phyloP scores from a whole-genome alignment of 2,797 vertebrate genomes.

The Alcedo quadribrachys region DNA sequence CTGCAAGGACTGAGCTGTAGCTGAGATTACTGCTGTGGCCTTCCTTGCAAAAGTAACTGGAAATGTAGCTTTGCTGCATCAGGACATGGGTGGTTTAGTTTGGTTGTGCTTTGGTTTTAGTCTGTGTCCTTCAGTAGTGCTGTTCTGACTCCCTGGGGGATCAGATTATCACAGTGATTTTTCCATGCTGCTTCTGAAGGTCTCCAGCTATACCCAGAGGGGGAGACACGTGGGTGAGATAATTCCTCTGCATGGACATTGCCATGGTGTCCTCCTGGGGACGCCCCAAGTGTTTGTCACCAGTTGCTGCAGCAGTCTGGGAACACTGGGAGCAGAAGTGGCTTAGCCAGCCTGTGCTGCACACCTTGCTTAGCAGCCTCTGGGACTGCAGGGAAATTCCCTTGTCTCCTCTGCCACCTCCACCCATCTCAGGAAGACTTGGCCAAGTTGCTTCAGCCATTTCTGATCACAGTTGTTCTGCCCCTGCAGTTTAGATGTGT shows the following conservation, averaged over 20 bases:
- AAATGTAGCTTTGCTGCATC: background rate
- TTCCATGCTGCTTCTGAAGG: background rate
- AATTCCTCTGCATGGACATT: background rate
- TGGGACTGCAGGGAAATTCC: background rate
- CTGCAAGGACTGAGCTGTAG: background rate
- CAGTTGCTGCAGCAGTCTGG: background rate
- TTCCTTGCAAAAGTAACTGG: background rate
- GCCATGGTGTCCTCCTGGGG: rapidly evolving
- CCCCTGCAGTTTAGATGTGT: background rate
- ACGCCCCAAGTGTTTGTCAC: background rate
- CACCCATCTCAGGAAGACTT: background rate
- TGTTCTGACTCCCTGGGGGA: background rate
- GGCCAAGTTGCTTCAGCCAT: background rate
- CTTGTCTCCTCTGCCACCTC: background rate
- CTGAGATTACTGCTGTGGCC: background rate
- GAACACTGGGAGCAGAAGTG: background rate
- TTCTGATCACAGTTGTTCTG: background rate
- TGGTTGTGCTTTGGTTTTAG: background rate
- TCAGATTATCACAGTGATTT: background rate
- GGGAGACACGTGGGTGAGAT: background rate
- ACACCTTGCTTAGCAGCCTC: background rate
- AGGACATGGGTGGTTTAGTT: background rate
- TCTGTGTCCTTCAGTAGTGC: rapidly evolving
- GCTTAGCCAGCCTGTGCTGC: background rate
- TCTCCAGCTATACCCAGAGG: background rate